Conservation (phyloP, 2,888 invertebrate species). For the Timandra comae region DNA sequence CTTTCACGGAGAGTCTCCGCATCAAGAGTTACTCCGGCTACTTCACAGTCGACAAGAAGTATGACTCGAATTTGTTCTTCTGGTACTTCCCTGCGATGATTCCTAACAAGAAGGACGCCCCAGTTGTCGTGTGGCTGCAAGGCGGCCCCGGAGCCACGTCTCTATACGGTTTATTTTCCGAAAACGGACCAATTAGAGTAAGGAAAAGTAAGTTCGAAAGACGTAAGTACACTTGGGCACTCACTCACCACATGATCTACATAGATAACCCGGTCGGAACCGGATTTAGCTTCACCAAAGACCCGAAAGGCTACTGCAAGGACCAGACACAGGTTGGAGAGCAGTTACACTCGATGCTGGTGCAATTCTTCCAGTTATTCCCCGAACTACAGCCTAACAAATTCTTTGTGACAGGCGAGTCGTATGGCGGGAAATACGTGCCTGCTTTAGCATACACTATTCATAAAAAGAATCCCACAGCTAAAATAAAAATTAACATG, state of each 20-base stretch:
- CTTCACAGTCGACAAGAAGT: slow-evolving; percentile 87
- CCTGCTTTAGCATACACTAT: slow-evolving; percentile 88
- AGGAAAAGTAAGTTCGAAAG: slow-evolving; percentile 59
- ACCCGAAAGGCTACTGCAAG: slow-evolving; percentile 84
- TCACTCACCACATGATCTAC: slow-evolving; percentile 87
- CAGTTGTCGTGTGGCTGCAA: slow-evolving; percentile 89
- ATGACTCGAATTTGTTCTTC: slow-evolving; percentile 90
- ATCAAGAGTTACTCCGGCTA: slow-evolving; percentile 87
- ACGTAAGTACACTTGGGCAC: slow-evolving; percentile 87
- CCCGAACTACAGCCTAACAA: slow-evolving; percentile 83
- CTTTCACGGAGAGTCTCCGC: slow-evolving; percentile 75
- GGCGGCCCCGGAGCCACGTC: slow-evolving; percentile 91
- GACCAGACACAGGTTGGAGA: slow-evolving; percentile 88
- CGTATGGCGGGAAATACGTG: slow-evolving; percentile 87
- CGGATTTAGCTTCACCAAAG: slow-evolving; percentile 92
- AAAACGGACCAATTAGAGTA: slow-evolving; percentile 84
- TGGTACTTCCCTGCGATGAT: slow-evolving; percentile 91
- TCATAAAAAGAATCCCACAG: slow-evolving; percentile 78
- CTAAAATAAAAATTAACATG: slow-evolving; percentile 82
- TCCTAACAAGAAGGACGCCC: slow-evolving; percentile 72
- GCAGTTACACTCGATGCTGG: slow-evolving; percentile 84
- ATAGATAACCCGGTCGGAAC: slow-evolving; percentile 96
- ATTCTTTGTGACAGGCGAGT: slow-evolving; percentile 93
- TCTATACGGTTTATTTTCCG: slow-evolving; percentile 86
- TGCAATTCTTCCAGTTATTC: slow-evolving; percentile 91